Percentiles rank a stretch among this genome's conserved stretches.
Conservation (phyloP, 2,888 invertebrate species). For the Neoaliturus tenellus region DNA sequence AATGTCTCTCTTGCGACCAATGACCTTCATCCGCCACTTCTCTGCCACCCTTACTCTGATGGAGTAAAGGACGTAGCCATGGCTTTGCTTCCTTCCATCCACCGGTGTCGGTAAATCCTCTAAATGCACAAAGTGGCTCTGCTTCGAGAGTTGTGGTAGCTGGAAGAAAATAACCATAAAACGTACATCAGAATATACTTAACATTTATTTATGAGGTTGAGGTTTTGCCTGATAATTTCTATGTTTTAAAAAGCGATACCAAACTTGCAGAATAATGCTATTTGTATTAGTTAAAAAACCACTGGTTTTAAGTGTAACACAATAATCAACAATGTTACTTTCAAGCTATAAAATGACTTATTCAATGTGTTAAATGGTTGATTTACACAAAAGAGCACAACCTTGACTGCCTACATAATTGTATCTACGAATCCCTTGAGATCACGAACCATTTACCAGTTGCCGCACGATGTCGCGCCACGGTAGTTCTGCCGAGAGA, state of each 20-base stretch:
- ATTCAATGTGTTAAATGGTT: too few relatives aligned
- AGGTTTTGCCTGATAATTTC: too few relatives aligned
- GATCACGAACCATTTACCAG: conserved; percentile 48
- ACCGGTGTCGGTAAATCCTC: conserved; percentile 71
- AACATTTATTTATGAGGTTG: background rate
- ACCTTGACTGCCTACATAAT: too few relatives aligned
- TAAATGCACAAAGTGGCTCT: conserved; percentile 63
- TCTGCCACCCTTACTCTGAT: conserved; percentile 53
- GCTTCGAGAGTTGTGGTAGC: background rate
- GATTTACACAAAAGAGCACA: background rate
- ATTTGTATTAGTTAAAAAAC: too few relatives aligned
- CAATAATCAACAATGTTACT: too few relatives aligned
- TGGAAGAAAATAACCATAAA: too few relatives aligned
- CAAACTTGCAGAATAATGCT: too few relatives aligned
- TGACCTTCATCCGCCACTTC: conserved; percentile 69
- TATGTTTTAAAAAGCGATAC: too few relatives aligned
- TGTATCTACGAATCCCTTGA: background rate
- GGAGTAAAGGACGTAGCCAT: conserved; percentile 73
- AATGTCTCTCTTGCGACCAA: conserved; percentile 74
- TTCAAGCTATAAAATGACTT: too few relatives aligned
- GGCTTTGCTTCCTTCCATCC: conserved; percentile 74
- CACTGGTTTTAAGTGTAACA: too few relatives aligned
- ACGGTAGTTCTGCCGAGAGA: conserved; percentile 23
- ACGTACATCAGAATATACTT: background rate
- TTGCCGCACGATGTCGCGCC: conserved; percentile 40